Conservation (phyloP, 2,113 vertebrate species). For the Polypterus senegalus region DNA sequence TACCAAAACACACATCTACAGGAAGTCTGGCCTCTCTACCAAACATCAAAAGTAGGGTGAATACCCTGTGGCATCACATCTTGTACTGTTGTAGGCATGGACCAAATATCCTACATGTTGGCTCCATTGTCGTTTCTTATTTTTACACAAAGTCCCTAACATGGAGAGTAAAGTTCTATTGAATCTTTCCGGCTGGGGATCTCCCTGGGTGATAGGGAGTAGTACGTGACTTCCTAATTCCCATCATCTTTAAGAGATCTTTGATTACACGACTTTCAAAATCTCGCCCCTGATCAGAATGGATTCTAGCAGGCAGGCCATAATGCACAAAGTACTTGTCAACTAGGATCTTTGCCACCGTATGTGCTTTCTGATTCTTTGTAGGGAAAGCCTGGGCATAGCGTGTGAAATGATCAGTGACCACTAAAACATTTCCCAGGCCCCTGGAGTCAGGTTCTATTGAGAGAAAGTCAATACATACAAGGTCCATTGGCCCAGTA, state of each 20-base stretch:
- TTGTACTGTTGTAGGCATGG: conserved; percentile 9
- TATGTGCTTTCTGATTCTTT: too few relatives aligned
- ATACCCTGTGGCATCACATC: conserved; percentile 10
- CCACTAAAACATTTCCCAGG: too few relatives aligned
- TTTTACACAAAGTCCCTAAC: neutral
- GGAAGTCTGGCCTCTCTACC: conserved; percentile 12
- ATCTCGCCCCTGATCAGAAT: neutral
- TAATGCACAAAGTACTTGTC: too few relatives aligned
- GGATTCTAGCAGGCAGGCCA: too few relatives aligned
- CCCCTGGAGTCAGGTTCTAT: too few relatives aligned
- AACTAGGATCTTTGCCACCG: too few relatives aligned
- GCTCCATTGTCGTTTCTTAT: conserved; percentile 4
- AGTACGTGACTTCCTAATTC: neutral
- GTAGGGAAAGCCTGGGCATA: too few relatives aligned
- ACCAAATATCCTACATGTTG: conserved; percentile 10
- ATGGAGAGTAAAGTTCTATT: conserved; percentile 10
- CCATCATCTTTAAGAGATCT: neutral
- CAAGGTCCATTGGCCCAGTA: conserved; percentile 4
- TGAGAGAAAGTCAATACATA: conserved; percentile 7
- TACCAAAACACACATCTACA: conserved; percentile 12
- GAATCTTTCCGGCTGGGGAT: conserved; percentile 4
- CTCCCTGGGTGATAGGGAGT: conserved; percentile 4
- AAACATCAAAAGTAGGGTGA: conserved; percentile 17
- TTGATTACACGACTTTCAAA: conserved; percentile 3
- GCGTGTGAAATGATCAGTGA: too few relatives aligned